phyloP scores from a whole-genome alignment of 2,888 invertebrate species.

The Ligdia adustata region DNA sequence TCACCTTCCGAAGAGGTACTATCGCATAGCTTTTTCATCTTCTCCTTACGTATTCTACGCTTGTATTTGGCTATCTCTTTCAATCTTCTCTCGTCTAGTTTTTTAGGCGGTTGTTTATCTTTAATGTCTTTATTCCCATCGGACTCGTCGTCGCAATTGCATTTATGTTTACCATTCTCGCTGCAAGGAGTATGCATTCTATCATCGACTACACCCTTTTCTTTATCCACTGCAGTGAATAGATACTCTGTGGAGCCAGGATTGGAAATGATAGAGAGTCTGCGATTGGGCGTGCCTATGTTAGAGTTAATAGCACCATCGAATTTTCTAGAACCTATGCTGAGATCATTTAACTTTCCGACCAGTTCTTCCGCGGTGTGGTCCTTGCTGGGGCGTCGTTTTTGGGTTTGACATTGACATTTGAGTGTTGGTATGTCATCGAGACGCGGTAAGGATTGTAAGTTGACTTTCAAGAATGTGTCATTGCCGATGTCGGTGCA shows the following conservation, averaged over 20 bases:
- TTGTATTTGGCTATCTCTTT: conserved; percentile 81
- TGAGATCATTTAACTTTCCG: conserved; percentile 75
- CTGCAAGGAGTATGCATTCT: conserved; percentile 89
- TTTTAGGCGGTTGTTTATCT: conserved; percentile 55
- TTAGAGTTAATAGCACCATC: conserved; percentile 46
- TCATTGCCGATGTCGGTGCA: conserved; percentile 87
- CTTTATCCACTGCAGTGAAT: conserved; percentile 27
- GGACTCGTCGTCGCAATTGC: conserved; percentile 89
- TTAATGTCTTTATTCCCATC: conserved; percentile 64
- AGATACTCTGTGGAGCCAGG: conserved; percentile 34
- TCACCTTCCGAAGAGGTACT: conserved; percentile 77
- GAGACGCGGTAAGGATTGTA: conserved; percentile 89
- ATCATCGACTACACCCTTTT: conserved; percentile 84
- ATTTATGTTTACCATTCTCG: conserved; percentile 90
- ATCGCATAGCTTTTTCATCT: conserved; percentile 68
- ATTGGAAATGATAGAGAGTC: conserved; percentile 44
- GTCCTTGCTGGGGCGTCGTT: conserved; percentile 67
- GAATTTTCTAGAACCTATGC: conserved; percentile 57
- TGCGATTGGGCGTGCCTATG: conserved; percentile 43
- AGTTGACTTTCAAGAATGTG: conserved; percentile 83
- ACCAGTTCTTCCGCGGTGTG: conserved; percentile 62
- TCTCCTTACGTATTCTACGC: conserved; percentile 71
- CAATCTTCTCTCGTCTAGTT: conserved; percentile 65
- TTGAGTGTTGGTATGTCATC: conserved; percentile 87
- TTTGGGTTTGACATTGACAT: conserved; percentile 62